phyloP scores from a whole-genome alignment of 2,113 vertebrate genomes.

The Crypturellus undulatus region DNA sequence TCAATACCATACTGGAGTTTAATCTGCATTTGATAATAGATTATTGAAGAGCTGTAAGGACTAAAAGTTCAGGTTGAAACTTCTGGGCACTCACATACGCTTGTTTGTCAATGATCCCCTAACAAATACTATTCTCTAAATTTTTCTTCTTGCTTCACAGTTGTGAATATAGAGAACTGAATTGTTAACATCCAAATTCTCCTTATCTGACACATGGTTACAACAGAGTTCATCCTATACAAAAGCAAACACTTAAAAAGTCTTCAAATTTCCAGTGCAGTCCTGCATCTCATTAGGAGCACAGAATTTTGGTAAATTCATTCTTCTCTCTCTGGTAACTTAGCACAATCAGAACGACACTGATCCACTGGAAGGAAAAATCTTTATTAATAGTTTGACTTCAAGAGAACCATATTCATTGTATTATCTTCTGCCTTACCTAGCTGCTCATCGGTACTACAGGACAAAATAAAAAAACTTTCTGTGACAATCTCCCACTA shows the following conservation, averaged over 20 bases:
- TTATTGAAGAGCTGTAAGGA: fast-evolving
- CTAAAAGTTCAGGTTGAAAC: not conserved
- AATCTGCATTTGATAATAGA: not conserved
- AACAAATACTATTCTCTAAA: not conserved
- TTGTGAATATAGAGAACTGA: not conserved
- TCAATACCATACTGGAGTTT: not conserved
- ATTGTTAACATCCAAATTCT: not conserved
- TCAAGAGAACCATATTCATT: not conserved
- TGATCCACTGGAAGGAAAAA: not conserved
- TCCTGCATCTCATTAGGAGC: not conserved
- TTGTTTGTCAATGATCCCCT: fast-evolving
- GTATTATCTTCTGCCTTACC: not conserved
- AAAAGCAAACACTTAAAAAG: not conserved
- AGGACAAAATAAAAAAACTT: not conserved
- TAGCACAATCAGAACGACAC: fast-evolving
- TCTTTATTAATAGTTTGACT: not conserved
- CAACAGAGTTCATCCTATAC: not conserved
- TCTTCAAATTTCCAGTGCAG: not conserved
- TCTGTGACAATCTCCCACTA: not conserved
- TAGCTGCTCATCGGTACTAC: not conserved
- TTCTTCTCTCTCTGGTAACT: not conserved
- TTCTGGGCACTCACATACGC: fast-evolving
- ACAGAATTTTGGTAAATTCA: not conserved
- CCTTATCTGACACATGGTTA: not conserved
- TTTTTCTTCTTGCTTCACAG: not conserved